These are phyloP conservation scores for Pristionchus entomophagus DNA, from an alignment of 2,888 invertebrate species.

Conservation along the genomic window DNA sequence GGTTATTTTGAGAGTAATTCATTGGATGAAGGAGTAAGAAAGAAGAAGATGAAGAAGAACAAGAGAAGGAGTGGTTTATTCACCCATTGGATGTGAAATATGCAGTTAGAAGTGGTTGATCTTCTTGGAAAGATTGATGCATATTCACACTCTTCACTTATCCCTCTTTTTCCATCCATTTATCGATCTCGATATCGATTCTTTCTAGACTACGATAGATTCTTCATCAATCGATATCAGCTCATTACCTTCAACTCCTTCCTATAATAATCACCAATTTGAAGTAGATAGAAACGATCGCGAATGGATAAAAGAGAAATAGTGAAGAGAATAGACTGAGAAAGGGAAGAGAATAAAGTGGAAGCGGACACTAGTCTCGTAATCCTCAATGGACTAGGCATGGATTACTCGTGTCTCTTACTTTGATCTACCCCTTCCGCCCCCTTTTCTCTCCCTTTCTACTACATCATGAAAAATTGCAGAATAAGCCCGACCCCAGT, in stretches of 20 bases:
- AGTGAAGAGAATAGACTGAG: neutral
- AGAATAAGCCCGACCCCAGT: no score
- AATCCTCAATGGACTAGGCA: constrained; percentile 8
- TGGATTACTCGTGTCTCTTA: constrained; percentile 29
- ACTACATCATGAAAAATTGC: neutral
- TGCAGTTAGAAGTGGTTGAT: neutral
- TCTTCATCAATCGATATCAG: neutral
- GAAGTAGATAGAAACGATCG: neutral
- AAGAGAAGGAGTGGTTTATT: neutral
- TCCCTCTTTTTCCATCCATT: constrained; percentile 19
- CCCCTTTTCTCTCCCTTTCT: neutral
- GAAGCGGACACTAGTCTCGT: neutral
- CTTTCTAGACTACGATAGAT: neutral
- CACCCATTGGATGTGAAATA: neutral
- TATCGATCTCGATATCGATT: neutral
- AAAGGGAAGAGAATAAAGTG: neutral
- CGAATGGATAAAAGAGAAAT: neutral
- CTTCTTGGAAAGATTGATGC: constrained; percentile 17
- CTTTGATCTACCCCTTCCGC: constrained; percentile 32
- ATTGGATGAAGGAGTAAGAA: neutral
- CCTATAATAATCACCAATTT: neutral
- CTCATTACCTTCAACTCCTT: neutral
- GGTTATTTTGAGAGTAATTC: neutral
- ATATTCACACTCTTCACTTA: neutral
- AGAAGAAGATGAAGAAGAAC: neutral